Evolutionary conservation across 92 coral and sea anemone genomes (phyloP), one percentile per base, ranked within the genome.

Genomic region (Diadumene lineata): DNA sequence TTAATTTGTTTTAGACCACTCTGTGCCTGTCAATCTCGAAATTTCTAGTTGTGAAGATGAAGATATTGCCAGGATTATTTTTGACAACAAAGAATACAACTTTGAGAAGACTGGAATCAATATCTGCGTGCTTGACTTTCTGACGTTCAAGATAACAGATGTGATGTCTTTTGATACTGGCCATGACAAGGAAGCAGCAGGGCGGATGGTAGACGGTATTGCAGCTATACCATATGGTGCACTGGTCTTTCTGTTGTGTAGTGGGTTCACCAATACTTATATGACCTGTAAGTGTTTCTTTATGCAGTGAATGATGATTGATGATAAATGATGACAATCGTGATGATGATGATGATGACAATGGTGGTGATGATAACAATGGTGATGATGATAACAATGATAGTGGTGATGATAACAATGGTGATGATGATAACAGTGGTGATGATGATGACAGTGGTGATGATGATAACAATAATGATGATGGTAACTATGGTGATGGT

Each of bases 131-230:
- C 78, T 94, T 70, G 98, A 94, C 70, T 85, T 92, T 21, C 68
- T 89, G 43, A 86, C 93, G 0, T 86, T 86, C 66, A 88, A 83
- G 65, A 97, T 89, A 68, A 86, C 88, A 6, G 89, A 92, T 23
- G 75, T 74, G 0, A 63, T 81, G 25, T 78, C 97, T 23, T 94
- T 89, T 68, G 93, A 94, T 55, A 94, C 97, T n/a, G 96, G 98
- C 21, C 97, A 92, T 76, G 92, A 89, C 38, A 70, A 65, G 27
- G 56, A 38, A 33, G 92, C 98, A 0, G 78, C 85, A 38, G 74
- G 56, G 10, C 85, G 68, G 43, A 77, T 94, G 43, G 68, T 85
- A 43, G 96, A 94, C 51, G 90, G 65, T 51, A 63, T 94, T 61
- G 85, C 78, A 15, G 79, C 86, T 81, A 70, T 92, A 13, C 92